Evolutionary conservation across 2,797 vertebrate genomes (phyloP).

Genomic region (Rhinoraja longicauda): DNA sequence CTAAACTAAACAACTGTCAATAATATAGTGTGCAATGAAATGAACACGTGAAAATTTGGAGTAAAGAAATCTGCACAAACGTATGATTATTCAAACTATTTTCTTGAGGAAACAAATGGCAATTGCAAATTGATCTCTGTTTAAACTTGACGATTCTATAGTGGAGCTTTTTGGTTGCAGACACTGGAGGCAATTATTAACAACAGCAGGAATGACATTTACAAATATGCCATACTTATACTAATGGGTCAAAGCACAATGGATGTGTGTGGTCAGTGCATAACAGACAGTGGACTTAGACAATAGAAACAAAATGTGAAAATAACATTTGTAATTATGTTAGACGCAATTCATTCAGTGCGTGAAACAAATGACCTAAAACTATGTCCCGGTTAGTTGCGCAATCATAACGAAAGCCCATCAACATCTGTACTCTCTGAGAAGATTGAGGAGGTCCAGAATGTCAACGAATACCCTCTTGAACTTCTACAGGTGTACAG

Average conservation of each 20-base stretch:
- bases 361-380: not conserved
- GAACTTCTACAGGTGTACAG: too few species aligned
- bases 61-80: not conserved
- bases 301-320: not conserved
- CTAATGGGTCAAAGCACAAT: slow-evolving; percentile 13
- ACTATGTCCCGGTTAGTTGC: not conserved
- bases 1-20: too few species aligned
- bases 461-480: too few species aligned
- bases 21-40: too few species aligned
- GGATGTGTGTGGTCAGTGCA: not conserved
- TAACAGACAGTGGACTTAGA: not conserved
- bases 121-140: not conserved
- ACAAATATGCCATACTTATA: not conserved
- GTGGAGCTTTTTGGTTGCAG: not conserved
- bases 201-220: not conserved
- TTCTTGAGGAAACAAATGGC: not conserved
- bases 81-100: not conserved
- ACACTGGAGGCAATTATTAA: not conserved
- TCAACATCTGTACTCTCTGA: too few species aligned
- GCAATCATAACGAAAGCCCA: too few species aligned
- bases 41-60: not conserved
- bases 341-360: not conserved
- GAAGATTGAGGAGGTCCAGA: too few species aligned
- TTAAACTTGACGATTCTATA: not conserved
- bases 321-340: not conserved